These are phyloP conservation scores for Nasonia longicornis DNA, from an alignment of 1,140 invertebrate genomes.

Conservation along the genomic window DNA sequence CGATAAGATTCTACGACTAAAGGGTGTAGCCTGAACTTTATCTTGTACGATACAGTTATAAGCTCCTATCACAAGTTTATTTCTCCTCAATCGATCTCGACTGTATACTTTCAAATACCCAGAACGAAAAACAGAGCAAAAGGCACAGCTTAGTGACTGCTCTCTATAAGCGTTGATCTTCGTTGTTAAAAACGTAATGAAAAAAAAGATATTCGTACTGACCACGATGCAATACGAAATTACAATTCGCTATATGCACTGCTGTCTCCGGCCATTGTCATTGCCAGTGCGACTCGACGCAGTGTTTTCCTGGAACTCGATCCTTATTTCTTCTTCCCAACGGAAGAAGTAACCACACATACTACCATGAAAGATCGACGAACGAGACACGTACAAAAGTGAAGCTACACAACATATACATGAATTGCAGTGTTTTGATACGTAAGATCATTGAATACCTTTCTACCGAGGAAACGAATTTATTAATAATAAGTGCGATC, in stretches of 20 bases:
- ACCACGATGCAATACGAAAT: constrained; percentile 48
- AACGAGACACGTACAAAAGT: not conserved
- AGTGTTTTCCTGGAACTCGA: constrained; percentile 3
- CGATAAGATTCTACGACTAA: not conserved
- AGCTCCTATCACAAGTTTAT: not conserved
- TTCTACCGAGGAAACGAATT: constrained; percentile 43
- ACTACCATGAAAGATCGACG: not conserved
- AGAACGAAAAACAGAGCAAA: constrained; percentile 4
- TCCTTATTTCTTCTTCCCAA: not conserved
- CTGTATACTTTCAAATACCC: not conserved
- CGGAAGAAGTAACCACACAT: not conserved
- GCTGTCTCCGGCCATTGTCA: constrained; percentile 45
- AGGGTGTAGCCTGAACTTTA: not conserved
- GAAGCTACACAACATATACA: not conserved
- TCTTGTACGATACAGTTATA: constrained; percentile 1
- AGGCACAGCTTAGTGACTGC: constrained; percentile 23
- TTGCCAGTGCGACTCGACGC: not conserved
- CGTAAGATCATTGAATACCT: constrained; percentile 39
- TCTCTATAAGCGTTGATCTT: constrained; percentile 41
- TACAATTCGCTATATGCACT: constrained; percentile 45
- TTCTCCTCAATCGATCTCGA: not conserved
- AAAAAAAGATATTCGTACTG: constrained; percentile 48
- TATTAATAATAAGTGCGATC: constrained; percentile 41
- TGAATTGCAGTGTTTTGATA: constrained; percentile 31
- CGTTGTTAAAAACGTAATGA: constrained; percentile 35